These are phyloP conservation scores for Halcyon senegalensis DNA, from an alignment of 2,113 vertebrate genomes.

Conservation along the genomic window DNA sequence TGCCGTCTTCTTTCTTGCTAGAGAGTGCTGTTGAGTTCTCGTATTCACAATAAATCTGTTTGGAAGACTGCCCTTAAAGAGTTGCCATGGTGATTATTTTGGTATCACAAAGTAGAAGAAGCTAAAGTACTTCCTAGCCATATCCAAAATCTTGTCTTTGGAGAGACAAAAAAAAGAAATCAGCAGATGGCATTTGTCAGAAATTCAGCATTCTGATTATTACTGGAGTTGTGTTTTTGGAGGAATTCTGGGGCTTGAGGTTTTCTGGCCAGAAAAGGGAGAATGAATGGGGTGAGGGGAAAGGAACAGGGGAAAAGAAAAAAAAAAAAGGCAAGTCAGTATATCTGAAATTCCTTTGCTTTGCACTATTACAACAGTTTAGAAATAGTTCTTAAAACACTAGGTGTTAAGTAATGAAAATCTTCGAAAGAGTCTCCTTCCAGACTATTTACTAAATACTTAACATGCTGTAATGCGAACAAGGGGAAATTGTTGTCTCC, in stretches of 20 bases:
- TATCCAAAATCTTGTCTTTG: conserved; percentile 78
- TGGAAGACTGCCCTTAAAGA: conserved; percentile 75
- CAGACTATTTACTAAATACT: conserved; percentile 47
- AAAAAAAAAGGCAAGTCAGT: background rate
- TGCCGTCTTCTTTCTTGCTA: conserved; percentile 61
- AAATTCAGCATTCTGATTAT: conserved; percentile 76
- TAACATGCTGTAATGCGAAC: background rate
- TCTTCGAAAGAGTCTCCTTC: background rate
- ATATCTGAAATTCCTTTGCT: conserved; percentile 37
- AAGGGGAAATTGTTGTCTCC: conserved; percentile 1
- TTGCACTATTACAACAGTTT: background rate
- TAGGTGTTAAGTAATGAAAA: background rate
- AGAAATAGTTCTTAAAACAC: background rate
- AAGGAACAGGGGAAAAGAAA: background rate
- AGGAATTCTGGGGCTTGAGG: conserved; percentile 28
- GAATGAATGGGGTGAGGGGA: background rate
- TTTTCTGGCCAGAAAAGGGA: conserved; percentile 20
- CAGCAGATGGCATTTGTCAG: conserved; percentile 83
- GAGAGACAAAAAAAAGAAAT: conserved; percentile 44
- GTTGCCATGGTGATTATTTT: conserved; percentile 84
- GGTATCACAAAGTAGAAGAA: conserved; percentile 77
- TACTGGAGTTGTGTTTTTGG: conserved; percentile 47
- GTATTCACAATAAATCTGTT: conserved; percentile 76
- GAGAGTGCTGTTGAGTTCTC: conserved; percentile 75
- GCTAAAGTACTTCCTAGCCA: conserved; percentile 76